Conservation (phyloP, 37 sponge, comb jelly and placozoan species). For the Ianthella basta region DNA sequence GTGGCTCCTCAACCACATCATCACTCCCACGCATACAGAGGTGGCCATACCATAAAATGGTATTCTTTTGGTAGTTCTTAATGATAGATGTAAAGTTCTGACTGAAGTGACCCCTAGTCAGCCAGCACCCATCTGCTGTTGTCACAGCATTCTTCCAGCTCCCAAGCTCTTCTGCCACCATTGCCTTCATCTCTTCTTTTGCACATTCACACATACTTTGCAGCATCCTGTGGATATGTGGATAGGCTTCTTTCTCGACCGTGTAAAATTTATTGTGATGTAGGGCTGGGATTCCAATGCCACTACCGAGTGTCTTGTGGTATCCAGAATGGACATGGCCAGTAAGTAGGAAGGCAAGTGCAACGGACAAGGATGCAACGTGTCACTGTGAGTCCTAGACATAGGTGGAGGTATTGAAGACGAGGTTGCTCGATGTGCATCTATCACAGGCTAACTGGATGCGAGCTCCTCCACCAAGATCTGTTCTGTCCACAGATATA, state of each 20-base stretch:
- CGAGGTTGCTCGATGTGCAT: conserved; percentile 1
- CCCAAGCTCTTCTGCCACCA: conserved; percentile 1
- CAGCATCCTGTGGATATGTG: conserved; percentile 17
- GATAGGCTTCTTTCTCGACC: conserved; percentile 1
- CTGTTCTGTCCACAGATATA: not conserved
- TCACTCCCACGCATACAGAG: too few species aligned
- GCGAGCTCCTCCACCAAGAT: conserved; percentile 23
- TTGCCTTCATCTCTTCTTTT: conserved; percentile 43
- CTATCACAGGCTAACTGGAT: conserved; percentile 37
- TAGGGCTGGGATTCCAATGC: not conserved
- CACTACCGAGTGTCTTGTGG: not conserved
- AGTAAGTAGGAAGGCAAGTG: conserved; percentile 45
- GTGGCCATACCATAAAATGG: too few species aligned
- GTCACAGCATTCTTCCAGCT: conserved; percentile 42
- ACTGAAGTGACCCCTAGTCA: not conserved
- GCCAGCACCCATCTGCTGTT: conserved; percentile 39
- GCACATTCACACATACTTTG: conserved; percentile 31
- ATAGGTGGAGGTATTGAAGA: conserved; percentile 6
- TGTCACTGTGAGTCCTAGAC: not conserved
- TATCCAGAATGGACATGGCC: conserved; percentile 33
- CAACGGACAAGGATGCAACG: not conserved
- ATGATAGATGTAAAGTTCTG: conserved; percentile 28
- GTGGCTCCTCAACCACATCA: conserved; percentile 13
- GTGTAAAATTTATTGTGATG: not conserved
- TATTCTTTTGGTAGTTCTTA: conserved; percentile 17